A percentile compares a stretch with the other conserved stretches of the same genome.
phyloP scores from a whole-genome alignment of 2,797 vertebrate species.

The Basileuterus tristriatus region DNA sequence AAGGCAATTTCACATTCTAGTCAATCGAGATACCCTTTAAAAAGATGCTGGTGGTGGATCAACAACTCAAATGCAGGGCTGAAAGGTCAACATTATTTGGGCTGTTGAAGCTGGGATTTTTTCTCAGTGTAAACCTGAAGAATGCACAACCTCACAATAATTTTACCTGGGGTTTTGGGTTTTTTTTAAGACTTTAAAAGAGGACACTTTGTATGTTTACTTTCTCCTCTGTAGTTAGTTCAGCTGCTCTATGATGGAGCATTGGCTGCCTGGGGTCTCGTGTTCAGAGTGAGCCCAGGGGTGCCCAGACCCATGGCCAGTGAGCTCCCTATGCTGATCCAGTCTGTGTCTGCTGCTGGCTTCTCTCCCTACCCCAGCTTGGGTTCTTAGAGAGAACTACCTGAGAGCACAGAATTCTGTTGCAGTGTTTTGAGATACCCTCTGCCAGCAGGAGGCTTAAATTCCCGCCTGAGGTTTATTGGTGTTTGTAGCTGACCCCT shows the following conservation, averaged over 20 bases:
- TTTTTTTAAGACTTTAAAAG: background rate
- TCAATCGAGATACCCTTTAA: background rate
- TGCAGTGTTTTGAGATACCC: background rate
- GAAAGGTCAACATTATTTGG: background rate
- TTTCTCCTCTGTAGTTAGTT: background rate
- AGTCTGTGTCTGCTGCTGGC: background rate
- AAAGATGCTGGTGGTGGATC: background rate
- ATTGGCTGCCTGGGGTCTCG: rapidly evolving
- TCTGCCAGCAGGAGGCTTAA: background rate
- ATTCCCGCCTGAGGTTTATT: background rate
- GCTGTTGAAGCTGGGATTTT: background rate
- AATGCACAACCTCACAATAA: background rate
- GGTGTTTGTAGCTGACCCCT: background rate
- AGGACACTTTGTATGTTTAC: background rate
- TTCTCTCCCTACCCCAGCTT: background rate
- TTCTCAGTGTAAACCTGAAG: background rate
- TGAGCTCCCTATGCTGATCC: background rate
- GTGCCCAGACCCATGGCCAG: background rate
- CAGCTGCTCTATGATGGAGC: background rate
- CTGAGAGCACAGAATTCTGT: background rate
- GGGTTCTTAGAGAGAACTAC: background rate
- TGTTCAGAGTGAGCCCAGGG: background rate
- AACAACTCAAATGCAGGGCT: background rate
- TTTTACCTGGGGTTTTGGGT: rapidly evolving
- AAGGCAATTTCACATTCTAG: constrained; percentile 36